Conservation (phyloP, 2,113 vertebrate genomes). For the Anhinga rufa region DNA sequence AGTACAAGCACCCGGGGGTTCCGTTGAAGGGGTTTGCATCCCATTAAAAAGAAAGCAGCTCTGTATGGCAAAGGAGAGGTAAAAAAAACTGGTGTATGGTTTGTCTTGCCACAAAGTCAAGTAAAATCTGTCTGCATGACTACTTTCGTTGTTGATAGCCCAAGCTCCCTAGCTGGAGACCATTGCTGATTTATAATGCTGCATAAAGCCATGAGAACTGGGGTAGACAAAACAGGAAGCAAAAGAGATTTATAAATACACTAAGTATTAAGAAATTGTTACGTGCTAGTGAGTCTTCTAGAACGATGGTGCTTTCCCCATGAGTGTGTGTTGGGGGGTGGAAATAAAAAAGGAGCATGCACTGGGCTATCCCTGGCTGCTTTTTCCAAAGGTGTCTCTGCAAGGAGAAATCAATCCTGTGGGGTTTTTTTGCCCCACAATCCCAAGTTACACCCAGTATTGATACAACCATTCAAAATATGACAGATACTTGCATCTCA, state of each 20-base stretch:
- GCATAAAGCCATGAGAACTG: neutral
- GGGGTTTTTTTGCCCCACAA: neutral
- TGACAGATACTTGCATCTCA: neutral
- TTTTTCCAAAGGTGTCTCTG: neutral
- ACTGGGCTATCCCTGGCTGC: too few species aligned
- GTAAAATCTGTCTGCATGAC: neutral
- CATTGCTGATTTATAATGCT: fast-evolving
- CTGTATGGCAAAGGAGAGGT: neutral
- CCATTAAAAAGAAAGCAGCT: neutral
- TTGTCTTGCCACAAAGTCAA: neutral
- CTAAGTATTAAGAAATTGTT: neutral
- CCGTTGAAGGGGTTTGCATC: fast-evolving
- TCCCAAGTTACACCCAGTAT: neutral
- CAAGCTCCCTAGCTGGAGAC: neutral
- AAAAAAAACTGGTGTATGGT: neutral
- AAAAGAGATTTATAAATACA: neutral
- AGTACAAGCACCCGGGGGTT: fast-evolving
- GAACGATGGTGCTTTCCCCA: neutral
- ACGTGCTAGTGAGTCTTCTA: neutral
- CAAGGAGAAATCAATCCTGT: neutral
- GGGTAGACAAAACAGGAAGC: neutral
- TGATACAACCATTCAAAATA: neutral
- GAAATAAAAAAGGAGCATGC: fast-evolving
- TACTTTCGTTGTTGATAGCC: neutral
- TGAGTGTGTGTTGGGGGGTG: fast-evolving